phyloP scores from a whole-genome alignment of 2,113 vertebrate genomes.

The Scopus umbretta region DNA sequence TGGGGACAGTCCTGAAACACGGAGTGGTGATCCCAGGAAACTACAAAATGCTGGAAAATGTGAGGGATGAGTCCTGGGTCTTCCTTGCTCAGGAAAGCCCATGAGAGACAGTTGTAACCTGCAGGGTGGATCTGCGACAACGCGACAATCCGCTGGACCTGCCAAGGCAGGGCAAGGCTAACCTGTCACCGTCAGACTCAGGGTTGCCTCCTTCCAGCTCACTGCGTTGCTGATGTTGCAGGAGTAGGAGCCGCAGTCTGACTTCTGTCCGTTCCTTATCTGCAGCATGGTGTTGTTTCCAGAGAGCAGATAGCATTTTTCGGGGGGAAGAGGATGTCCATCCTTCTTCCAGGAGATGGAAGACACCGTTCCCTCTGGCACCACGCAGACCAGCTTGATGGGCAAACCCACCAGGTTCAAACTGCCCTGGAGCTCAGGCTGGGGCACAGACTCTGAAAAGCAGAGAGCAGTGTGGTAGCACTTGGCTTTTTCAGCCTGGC shows the following conservation, averaged over 20 bases:
- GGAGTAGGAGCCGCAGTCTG: neutral
- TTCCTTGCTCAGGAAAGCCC: neutral
- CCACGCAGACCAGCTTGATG: neutral
- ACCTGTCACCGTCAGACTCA: neutral
- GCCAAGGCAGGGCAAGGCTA: neutral
- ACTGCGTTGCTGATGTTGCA: neutral
- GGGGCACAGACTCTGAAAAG: neutral
- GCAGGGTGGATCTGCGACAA: neutral
- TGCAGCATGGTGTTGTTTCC: neutral
- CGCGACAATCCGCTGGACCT: fast-evolving
- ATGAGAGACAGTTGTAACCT: no score
- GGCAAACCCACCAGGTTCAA: neutral
- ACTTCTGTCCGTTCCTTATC: neutral
- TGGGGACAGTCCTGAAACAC: neutral
- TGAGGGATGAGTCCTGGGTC: neutral
- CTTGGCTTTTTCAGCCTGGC: neutral
- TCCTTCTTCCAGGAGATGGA: neutral
- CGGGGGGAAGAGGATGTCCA: fast-evolving
- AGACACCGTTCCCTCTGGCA: neutral
- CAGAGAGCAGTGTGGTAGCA: neutral
- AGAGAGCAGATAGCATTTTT: neutral
- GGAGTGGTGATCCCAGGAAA: neutral
- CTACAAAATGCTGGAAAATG: neutral
- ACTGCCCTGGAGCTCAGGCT: neutral
- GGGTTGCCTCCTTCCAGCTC: neutral